Percentiles rank a stretch among this genome's conserved stretches.
Conservation (phyloP, 2,113 vertebrate species). For the Perognathus longimembris region DNA sequence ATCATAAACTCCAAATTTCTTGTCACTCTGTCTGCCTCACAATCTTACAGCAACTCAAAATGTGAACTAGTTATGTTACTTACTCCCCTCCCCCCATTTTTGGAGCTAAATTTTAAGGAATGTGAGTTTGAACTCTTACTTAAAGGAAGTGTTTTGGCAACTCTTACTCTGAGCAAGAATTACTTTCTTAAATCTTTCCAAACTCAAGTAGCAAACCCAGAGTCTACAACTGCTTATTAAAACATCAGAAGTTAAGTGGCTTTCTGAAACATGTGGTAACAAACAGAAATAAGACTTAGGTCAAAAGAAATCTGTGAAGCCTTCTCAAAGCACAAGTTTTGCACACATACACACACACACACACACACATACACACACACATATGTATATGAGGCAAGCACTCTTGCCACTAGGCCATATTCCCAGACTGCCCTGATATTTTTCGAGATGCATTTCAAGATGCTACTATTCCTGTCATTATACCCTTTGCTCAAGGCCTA, state of each 20-base stretch:
- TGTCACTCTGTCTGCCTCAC: neutral
- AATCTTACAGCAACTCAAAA: neutral
- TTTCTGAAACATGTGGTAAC: conserved; percentile 24
- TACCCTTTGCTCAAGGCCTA: conserved; percentile 42
- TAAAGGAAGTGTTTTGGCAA: neutral
- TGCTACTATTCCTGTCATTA: neutral
- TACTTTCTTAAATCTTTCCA: conserved; percentile 36
- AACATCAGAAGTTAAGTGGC: neutral
- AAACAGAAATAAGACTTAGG: neutral
- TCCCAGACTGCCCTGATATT: conserved; percentile 37
- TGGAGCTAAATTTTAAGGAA: too few species aligned
- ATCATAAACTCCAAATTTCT: neutral
- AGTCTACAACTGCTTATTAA: neutral
- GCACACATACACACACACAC: too few species aligned
- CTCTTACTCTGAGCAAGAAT: neutral
- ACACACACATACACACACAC: too few species aligned
- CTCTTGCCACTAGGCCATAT: too few species aligned
- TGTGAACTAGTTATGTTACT: neutral
- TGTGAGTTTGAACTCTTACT: too few species aligned
- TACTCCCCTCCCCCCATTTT: accelerated
- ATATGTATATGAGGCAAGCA: too few species aligned
- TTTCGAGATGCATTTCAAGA: conserved; percentile 59
- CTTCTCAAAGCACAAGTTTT: conserved; percentile 32
- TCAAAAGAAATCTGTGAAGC: conserved; percentile 25
- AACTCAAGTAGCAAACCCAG: neutral